phyloP scores from a whole-genome alignment of 2,888 invertebrate genomes.

The Subacronicta megacephala region DNA sequence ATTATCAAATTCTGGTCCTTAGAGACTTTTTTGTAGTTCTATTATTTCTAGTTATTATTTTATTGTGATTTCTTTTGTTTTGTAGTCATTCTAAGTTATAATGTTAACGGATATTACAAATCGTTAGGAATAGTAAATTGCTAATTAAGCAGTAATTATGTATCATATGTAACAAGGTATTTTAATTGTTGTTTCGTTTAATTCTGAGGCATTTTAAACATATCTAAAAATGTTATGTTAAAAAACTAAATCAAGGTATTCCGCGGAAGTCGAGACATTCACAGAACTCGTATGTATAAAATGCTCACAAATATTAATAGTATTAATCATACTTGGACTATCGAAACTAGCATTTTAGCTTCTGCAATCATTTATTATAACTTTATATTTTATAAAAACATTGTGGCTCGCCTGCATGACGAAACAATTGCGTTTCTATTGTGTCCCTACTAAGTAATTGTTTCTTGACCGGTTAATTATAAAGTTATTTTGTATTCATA shows the following conservation, averaged over 20 bases:
- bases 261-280: no score
- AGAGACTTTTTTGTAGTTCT: neutral
- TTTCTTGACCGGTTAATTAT: neutral
- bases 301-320: no score
- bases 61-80: neutral
- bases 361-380: neutral
- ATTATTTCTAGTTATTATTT: no score
- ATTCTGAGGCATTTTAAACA: slow-evolving; percentile 4
- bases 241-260: no score
- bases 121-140: no score
- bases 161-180: no score
- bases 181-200: slow-evolving; percentile 4
- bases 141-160: no score
- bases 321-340: no score
- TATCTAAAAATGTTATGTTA: no score
- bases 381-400: neutral
- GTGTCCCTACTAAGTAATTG: no score
- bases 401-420: neutral
- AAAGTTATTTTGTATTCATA: neutral
- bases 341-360: neutral
- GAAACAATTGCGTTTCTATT: neutral
- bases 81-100: slow-evolving; percentile 1
- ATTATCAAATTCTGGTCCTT: neutral
- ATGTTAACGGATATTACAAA: neutral
- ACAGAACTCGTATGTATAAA: no score